Conservation (phyloP, 1,140 invertebrate species). For the Coptotermes formosanus region DNA sequence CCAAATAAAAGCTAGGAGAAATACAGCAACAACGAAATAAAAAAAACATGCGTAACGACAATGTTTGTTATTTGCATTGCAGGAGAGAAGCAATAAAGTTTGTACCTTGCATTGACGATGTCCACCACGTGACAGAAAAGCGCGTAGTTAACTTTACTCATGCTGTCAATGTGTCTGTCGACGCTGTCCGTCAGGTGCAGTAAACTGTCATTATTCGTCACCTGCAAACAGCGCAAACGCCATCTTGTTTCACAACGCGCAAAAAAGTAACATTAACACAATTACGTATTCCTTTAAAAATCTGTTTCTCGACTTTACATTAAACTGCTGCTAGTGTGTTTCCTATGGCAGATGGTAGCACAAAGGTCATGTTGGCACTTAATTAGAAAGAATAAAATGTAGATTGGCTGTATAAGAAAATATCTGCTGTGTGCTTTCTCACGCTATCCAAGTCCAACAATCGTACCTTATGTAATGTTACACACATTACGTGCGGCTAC, state of each 20-base stretch:
- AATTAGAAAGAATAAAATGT: too few species aligned
- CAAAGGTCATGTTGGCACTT: too few species aligned
- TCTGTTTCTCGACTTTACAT: background rate
- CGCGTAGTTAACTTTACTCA: conserved; percentile 26
- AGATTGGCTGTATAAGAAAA: too few species aligned
- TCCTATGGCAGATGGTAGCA: too few species aligned
- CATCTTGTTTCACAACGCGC: background rate
- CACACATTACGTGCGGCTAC: too few species aligned
- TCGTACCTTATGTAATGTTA: too few species aligned
- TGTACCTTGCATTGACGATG: conserved; percentile 24
- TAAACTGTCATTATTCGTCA: conserved; percentile 25
- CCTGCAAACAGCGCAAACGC: background rate
- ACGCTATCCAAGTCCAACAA: too few species aligned
- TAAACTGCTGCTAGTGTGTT: background rate
- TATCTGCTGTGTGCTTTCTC: too few species aligned
- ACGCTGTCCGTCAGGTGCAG: background rate
- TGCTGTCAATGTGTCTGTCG: conserved; percentile 25
- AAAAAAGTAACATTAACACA: background rate
- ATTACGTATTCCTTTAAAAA: background rate
- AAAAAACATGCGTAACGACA: background rate
- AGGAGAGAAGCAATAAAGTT: background rate
- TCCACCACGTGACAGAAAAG: background rate
- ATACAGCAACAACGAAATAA: background rate
- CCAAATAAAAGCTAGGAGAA: background rate
- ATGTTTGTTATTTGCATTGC: background rate